phyloP scores from a whole-genome alignment of 2,888 invertebrate genomes.

The Ellobium chinense region DNA sequence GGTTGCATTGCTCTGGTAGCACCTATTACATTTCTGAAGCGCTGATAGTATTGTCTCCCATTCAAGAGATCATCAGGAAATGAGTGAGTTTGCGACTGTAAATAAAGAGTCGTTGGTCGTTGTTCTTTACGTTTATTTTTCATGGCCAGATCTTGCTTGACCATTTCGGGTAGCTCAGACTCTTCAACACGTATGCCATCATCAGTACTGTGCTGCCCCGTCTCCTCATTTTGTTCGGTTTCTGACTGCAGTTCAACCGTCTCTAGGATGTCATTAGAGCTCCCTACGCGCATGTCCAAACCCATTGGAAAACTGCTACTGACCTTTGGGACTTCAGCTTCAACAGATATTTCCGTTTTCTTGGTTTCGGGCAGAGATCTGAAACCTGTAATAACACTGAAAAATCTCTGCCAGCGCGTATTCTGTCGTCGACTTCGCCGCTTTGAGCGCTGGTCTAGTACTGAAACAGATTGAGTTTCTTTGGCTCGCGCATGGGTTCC shows the following conservation, averaged over 20 bases:
- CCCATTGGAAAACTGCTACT: conserved; percentile 29
- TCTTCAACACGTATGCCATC: neutral
- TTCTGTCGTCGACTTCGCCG: neutral
- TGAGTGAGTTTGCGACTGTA: conserved; percentile 12
- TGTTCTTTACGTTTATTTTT: neutral
- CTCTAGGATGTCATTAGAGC: neutral
- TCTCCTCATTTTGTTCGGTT: neutral
- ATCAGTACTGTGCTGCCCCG: neutral
- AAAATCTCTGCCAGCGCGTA: conserved; percentile 38
- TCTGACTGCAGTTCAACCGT: neutral
- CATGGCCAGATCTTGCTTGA: neutral
- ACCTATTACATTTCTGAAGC: neutral
- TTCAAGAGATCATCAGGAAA: conserved; percentile 21
- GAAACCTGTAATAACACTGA: conserved; percentile 36
- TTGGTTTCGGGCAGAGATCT: conserved; percentile 37
- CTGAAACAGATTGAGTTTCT: neutral
- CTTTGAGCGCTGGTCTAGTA: neutral
- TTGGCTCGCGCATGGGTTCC: neutral
- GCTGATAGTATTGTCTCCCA: neutral
- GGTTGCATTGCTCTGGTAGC: neutral
- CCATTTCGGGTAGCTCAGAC: neutral
- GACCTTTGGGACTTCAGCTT: neutral
- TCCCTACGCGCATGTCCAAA: neutral
- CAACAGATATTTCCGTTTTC: neutral
- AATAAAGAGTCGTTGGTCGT: neutral